Percentiles rank a stretch among this genome's conserved stretches.
Conservation (phyloP, 1,140 invertebrate species). For the Nephotettix cincticeps region DNA sequence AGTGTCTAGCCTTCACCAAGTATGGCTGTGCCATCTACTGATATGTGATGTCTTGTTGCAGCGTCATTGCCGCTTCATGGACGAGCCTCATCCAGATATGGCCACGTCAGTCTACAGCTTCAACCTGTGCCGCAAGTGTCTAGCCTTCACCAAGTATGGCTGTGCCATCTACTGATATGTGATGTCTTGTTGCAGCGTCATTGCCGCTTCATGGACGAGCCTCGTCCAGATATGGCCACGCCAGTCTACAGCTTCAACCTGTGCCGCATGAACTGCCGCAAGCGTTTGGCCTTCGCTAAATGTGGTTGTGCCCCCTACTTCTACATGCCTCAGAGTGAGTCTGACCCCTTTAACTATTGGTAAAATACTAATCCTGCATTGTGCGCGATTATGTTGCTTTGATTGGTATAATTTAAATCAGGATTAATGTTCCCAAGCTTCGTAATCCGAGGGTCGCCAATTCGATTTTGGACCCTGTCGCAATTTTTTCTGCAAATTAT, state of each 20-base stretch:
- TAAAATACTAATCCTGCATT: too few species aligned
- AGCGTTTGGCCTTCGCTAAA: constrained; percentile 54
- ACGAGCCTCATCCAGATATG: constrained; percentile 55
- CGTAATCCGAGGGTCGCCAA: too few species aligned
- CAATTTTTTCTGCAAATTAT: too few species aligned
- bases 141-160: constrained; percentile 57
- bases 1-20: constrained; percentile 54
- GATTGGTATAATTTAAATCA: too few species aligned
- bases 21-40: constrained; percentile 59
- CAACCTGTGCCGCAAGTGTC: constrained; percentile 59
- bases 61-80: constrained; percentile 50
- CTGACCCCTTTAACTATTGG: too few species aligned
- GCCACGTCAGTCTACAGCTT: constrained; percentile 64
- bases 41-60: constrained; percentile 45
- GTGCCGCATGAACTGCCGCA: constrained; percentile 65
- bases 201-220: constrained; percentile 57
- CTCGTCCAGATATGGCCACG: constrained; percentile 52
- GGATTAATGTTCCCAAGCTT: too few species aligned
- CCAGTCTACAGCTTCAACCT: constrained; percentile 64
- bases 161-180: constrained; percentile 54
- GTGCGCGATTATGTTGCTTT: too few species aligned
- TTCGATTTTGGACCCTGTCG: too few species aligned
- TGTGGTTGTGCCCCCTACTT: constrained; percentile 60
- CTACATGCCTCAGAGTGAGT: constrained; percentile 33
- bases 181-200: constrained; percentile 2